These are phyloP conservation scores for Plutomurus gul DNA, from an alignment of 1,140 invertebrate species.

Conservation along the genomic window DNA sequence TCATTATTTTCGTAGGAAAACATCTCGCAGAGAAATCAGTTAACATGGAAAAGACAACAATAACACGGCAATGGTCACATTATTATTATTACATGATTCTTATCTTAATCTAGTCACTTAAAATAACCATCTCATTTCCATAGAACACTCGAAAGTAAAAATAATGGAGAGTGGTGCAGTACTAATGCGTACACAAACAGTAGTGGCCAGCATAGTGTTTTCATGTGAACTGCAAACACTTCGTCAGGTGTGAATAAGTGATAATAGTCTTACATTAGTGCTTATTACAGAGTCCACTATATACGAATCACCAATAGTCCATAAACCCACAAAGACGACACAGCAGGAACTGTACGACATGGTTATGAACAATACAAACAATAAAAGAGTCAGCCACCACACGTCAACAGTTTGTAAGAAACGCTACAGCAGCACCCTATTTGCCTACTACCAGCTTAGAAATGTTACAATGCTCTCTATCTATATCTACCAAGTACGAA, in stretches of 20 bases:
- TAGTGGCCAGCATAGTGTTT: too few relatives aligned
- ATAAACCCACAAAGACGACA: conserved; percentile 12
- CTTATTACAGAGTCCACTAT: too few relatives aligned
- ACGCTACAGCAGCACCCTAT: not conserved
- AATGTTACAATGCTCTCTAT: not conserved
- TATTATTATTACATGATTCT: too few relatives aligned
- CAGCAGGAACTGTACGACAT: not conserved
- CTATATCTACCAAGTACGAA: not conserved
- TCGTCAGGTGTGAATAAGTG: not conserved
- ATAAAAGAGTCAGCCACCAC: not conserved
- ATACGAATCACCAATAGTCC: conserved; percentile 18
- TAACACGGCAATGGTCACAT: too few relatives aligned
- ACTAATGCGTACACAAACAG: too few relatives aligned
- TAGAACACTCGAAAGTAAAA: too few relatives aligned
- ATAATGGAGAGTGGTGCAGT: too few relatives aligned
- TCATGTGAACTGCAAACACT: not conserved
- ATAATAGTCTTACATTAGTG: not conserved
- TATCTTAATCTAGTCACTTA: too few relatives aligned
- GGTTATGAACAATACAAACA: not conserved
- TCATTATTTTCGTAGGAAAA: too few relatives aligned
- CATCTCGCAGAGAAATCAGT: too few relatives aligned
- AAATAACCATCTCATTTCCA: too few relatives aligned
- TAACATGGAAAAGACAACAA: too few relatives aligned
- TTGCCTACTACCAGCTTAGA: not conserved
- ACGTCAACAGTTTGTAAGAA: not conserved